phyloP scores from a whole-genome alignment of 2,113 vertebrate genomes.

The Noturus placidus region DNA sequence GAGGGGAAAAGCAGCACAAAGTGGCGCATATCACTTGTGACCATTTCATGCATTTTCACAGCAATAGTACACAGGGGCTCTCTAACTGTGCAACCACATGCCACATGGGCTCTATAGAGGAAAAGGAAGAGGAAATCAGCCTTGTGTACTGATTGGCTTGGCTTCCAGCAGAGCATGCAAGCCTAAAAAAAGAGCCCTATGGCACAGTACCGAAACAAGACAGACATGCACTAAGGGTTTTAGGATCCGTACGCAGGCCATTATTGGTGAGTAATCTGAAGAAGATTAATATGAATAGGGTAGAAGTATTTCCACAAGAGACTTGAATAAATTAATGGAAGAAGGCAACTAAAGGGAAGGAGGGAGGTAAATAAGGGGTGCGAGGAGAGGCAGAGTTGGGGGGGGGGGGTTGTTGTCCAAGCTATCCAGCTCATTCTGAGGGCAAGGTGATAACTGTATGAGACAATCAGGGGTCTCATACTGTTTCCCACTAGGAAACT shows the following conservation, averaged over 20 bases:
- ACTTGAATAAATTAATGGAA: background rate
- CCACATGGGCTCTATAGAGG: constrained; percentile 35
- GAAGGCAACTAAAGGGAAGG: background rate
- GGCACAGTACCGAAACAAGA: constrained; percentile 1
- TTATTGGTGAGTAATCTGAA: background rate
- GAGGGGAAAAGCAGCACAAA: background rate
- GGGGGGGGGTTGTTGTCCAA: constrained; percentile 23
- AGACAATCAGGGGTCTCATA: constrained; percentile 43
- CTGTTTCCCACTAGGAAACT: background rate
- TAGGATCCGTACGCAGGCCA: background rate
- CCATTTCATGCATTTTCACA: constrained; percentile 27
- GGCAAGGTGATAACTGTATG: constrained; percentile 43
- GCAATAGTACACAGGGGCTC: constrained; percentile 20
- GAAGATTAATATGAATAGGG: background rate
- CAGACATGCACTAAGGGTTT: background rate
- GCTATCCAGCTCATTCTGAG: constrained; percentile 51
- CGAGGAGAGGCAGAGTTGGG: background rate
- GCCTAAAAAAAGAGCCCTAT: background rate
- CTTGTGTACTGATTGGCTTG: constrained; percentile 41
- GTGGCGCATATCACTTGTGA: background rate
- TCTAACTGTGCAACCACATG: constrained; percentile 33
- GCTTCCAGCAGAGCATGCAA: constrained; percentile 25
- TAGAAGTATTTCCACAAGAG: constrained; percentile 1
- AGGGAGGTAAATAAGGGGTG: background rate
- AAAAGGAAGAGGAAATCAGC: constrained; percentile 41